Percentiles rank a stretch among this genome's conserved stretches.
Conservation (phyloP, 1,140 invertebrate genomes). For the Ceratina japonica region DNA sequence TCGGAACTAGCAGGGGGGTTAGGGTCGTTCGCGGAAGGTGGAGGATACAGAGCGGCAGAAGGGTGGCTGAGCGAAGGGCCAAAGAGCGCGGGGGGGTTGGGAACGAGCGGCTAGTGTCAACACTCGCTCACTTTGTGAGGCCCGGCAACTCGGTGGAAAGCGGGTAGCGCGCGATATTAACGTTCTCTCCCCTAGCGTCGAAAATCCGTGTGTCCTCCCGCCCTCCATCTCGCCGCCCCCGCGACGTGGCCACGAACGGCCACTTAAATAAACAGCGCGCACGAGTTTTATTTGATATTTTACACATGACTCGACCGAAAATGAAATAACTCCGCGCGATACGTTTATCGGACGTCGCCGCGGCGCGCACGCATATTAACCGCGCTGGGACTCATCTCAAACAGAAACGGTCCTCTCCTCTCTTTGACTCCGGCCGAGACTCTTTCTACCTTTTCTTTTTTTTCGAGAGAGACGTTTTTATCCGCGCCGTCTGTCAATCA, state of each 20-base stretch:
- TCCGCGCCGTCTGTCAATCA: too few relatives aligned
- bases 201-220: conserved; percentile 38
- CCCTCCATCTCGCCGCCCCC: conserved; percentile 31
- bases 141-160: conserved; percentile 70
- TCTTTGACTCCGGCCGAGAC: conserved; percentile 50
- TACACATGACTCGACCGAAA: conserved; percentile 70
- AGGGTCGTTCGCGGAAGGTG: conserved; percentile 39
- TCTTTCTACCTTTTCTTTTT: conserved; percentile 30
- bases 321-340: conserved; percentile 67
- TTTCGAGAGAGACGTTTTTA: too few relatives aligned
- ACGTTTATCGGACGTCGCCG: conserved; percentile 59
- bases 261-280: conserved; percentile 72
- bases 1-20: conserved; percentile 55
- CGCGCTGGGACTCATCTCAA: conserved; percentile 37
- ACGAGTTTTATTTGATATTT: conserved; percentile 73
- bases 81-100: conserved; percentile 38
- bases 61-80: conserved; percentile 5
- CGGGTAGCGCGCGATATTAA: conserved; percentile 73
- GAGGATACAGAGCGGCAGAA: not conserved
- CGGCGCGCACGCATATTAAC: not conserved
- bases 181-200: conserved; percentile 67
- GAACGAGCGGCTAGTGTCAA: conserved; percentile 76
- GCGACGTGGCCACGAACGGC: conserved; percentile 49
- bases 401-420: conserved; percentile 51
- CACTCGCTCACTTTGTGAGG: conserved; percentile 77